Evolutionary conservation across 2,888 invertebrate species (phyloP), one percentile per base, ranked within the genome.

Genomic region (Gymnoscelis rufifasciata): DNA sequence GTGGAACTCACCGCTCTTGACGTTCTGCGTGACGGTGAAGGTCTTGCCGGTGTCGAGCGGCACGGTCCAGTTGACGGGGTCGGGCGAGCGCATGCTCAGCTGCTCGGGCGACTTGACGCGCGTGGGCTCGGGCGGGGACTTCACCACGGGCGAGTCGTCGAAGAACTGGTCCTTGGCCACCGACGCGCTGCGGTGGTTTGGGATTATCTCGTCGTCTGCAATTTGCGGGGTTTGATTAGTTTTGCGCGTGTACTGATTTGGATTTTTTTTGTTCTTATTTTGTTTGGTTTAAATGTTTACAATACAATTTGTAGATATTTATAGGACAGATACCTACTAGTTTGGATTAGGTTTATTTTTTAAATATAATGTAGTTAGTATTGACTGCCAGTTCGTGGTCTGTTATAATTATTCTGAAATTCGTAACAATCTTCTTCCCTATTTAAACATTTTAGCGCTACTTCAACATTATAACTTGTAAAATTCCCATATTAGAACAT

Each of bases 21-120:
- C 95, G 87, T 96, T 96, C 88, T 96, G 96, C 52, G 96, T 96
- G 64, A 96, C 96, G 30, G 96, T 96, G 83, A 96, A 96, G 29
- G 95, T 96, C 89, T 96, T 96, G 65, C 96, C 96, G 60, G 96
- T 97, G 83, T 97, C 97, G 70, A 97, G 90, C 43, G 97, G 96
- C 51, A 97, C 96, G 39, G 96, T 97, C 97, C 97, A 97, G 84
- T 96, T 96, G 66, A 97, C 97, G 40, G 97, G 97, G 84, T 97
- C 97, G 8, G 97, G 97, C 12, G 96, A 96, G 60, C 95, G 91
- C 93, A 96, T 95, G 75, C 96, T 92, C 83, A 96, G 94, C 79
- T 96, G 95, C 74, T 97, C 97, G 0, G 97, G 97, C 7, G 96
- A 96, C 83, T 97, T 97, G 52, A 97, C 96, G 68, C 97, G 89